Evolutionary conservation across 2,888 invertebrate genomes (phyloP).

Genomic region (Eupeodes luniger): DNA sequence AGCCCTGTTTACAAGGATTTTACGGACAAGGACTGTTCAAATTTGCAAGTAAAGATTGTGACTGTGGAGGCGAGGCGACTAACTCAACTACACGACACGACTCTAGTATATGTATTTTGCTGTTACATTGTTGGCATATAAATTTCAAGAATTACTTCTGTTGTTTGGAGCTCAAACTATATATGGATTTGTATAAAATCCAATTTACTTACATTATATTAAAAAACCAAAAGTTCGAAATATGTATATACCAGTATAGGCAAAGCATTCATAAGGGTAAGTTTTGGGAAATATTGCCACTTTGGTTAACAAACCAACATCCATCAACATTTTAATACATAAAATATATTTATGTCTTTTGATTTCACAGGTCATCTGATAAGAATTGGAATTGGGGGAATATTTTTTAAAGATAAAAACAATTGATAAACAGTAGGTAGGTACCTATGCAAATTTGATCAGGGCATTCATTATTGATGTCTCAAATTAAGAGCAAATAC

Average conservation of each 20-base stretch:
- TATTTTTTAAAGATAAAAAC: conserved; percentile 17
- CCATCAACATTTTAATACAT: conserved; percentile 66
- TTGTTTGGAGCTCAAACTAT: conserved; percentile 60
- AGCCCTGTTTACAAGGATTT: conserved; percentile 69
- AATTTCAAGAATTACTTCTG: conserved; percentile 74
- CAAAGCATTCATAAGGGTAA: conserved; percentile 7
- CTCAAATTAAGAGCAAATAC: too few species aligned
- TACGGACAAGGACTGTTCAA: conserved; percentile 44
- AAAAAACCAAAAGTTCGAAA: conserved; percentile 26
- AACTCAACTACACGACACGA: not conserved
- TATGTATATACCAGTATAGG: not conserved
- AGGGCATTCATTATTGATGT: too few species aligned
- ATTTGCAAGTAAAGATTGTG: conserved; percentile 27
- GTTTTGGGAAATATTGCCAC: conserved; percentile 42
- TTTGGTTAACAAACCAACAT: conserved; percentile 56
- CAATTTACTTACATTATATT: conserved; percentile 63
- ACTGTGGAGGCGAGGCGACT: not conserved
- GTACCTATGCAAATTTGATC: too few species aligned
- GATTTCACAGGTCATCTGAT: conserved; percentile 70
- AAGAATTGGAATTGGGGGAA: conserved; percentile 19
- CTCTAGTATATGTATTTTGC: not conserved
- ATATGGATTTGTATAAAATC: conserved; percentile 69
- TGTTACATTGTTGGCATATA: conserved; percentile 74
- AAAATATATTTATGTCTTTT: conserved; percentile 36
- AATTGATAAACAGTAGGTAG: too few species aligned